phyloP scores from a whole-genome alignment of 2,113 vertebrate species.

The Oxyura jamaicensis region DNA sequence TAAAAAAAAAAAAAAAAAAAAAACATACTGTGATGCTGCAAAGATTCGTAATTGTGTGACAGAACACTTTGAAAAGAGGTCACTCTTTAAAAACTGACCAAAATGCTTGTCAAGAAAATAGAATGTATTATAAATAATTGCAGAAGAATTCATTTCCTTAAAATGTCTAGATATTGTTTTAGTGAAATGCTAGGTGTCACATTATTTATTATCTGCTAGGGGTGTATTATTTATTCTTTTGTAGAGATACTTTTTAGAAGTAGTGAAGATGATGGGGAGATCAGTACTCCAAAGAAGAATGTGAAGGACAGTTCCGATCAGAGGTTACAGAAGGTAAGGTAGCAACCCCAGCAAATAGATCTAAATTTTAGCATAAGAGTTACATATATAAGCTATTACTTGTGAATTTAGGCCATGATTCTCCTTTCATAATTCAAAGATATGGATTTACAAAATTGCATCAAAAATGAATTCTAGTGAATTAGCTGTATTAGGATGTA shows the following conservation, averaged over 20 bases:
- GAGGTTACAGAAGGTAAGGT: constrained; percentile 86
- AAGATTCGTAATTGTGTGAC: constrained; percentile 76
- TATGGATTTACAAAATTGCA: constrained; percentile 28
- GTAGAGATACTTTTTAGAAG: constrained; percentile 82
- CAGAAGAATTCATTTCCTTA: constrained; percentile 66
- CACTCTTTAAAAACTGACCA: constrained; percentile 67
- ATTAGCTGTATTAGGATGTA: constrained; percentile 41
- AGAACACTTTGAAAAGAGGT: constrained; percentile 73
- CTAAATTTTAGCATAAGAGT: constrained; percentile 63
- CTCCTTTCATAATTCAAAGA: constrained; percentile 69
- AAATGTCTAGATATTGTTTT: constrained; percentile 71
- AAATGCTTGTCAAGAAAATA: constrained; percentile 76
- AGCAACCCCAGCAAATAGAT: constrained; percentile 60
- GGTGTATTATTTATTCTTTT: constrained; percentile 31
- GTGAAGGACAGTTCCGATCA: constrained; percentile 77
- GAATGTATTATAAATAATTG: constrained; percentile 80
- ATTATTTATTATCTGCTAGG: constrained; percentile 82
- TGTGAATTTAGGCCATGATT: constrained; percentile 43
- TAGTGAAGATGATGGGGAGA: constrained; percentile 75
- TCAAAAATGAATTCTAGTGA: constrained; percentile 55
- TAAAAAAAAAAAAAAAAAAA: constrained; percentile 67
- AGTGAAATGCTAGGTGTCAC: constrained; percentile 66
- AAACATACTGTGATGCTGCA: constrained; percentile 60
- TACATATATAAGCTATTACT: background rate
- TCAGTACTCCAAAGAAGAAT: constrained; percentile 80